Evolutionary conservation across 2,113 vertebrate species (phyloP).

Genomic region (Cinclus mexicanus): DNA sequence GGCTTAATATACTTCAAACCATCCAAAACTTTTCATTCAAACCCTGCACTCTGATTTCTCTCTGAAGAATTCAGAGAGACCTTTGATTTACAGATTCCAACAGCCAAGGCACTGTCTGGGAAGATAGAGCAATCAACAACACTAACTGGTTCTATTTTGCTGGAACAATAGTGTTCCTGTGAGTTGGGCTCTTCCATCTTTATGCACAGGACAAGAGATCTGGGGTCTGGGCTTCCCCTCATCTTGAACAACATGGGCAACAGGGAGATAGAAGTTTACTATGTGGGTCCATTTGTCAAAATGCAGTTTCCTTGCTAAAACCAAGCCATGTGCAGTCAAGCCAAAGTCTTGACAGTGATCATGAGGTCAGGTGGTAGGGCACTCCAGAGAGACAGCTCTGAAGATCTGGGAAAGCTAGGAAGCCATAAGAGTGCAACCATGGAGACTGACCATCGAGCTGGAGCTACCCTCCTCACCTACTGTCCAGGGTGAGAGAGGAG

Average conservation of each 20-base stretch:
- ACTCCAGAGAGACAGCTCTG: not conserved
- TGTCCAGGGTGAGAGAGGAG: not conserved
- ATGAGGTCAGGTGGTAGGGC: not conserved
- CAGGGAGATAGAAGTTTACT: not conserved
- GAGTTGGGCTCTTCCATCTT: not conserved
- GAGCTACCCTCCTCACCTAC: not conserved
- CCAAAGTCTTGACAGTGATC: not conserved
- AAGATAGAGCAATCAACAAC: conserved; percentile 52
- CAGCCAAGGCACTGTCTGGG: conserved; percentile 28
- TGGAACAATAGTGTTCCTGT: conserved; percentile 21
- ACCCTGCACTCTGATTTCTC: too few species aligned
- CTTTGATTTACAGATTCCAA: too few species aligned
- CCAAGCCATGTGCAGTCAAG: not conserved
- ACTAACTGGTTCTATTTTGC: conserved; percentile 35
- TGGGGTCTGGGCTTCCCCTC: not conserved
- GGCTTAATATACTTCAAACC: too few species aligned
- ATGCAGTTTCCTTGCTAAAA: not conserved
- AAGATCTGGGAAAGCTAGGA: not conserved
- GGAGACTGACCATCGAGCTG: accelerated
- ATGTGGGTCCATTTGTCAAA: not conserved
- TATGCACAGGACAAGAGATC: not conserved
- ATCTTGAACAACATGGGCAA: not conserved
- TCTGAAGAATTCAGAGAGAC: too few species aligned
- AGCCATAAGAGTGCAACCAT: not conserved
- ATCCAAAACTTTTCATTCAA: too few species aligned